Evolutionary conservation across 2,797 vertebrate species (phyloP).

Genomic region (Anguilla megastoma): DNA sequence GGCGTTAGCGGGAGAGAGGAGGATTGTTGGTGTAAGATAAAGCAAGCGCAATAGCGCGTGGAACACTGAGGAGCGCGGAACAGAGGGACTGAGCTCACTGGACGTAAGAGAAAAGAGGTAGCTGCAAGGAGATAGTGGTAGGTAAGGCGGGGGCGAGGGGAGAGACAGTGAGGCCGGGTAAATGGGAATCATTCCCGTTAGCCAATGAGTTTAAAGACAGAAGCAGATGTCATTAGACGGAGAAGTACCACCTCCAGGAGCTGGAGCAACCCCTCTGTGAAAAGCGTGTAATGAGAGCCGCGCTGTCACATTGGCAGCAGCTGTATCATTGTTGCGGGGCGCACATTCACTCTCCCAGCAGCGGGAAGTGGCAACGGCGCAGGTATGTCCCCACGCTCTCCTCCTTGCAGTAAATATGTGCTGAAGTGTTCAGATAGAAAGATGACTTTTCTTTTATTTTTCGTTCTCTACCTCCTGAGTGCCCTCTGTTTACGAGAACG

Average conservation of each 20-base stretch:
- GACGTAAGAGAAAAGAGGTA: not conserved
- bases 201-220: constrained; percentile 77
- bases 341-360: constrained; percentile 34
- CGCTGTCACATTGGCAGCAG: constrained; percentile 54
- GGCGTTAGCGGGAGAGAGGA: not conserved
- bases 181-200: constrained; percentile 75
- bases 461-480: not conserved
- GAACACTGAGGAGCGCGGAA: not conserved
- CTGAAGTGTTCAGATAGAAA: not conserved
- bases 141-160: constrained; percentile 57
- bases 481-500: not conserved
- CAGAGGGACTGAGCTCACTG: not conserved
- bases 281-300: constrained; percentile 64
- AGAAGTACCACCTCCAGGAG: constrained; percentile 72
- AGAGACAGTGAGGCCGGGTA: constrained; percentile 70
- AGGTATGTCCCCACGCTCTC: constrained; percentile 15
- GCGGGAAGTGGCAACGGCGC: constrained; percentile 1
- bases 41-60: not conserved
- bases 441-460: not conserved
- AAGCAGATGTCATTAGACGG: constrained; percentile 78
- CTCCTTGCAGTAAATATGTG: constrained; percentile 31
- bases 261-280: constrained; percentile 66
- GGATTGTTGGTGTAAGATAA: not conserved
- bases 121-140: not conserved
- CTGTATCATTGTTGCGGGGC: constrained; percentile 34